phyloP scores from a whole-genome alignment of 2,888 invertebrate genomes.

The Maniola hyperantus region DNA sequence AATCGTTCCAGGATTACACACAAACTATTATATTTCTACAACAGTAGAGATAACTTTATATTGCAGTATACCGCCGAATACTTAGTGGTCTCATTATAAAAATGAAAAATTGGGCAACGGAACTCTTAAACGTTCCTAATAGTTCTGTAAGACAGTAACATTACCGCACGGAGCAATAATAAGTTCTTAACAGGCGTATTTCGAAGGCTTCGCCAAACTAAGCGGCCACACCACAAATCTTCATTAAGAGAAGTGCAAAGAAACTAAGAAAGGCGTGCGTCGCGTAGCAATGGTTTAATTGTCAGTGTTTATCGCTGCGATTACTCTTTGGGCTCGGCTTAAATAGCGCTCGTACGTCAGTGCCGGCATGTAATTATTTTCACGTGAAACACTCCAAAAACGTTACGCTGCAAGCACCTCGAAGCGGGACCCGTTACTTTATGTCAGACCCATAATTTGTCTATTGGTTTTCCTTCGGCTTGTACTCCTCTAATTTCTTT shows the following conservation, averaged over 20 bases:
- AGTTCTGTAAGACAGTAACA: constrained; percentile 18
- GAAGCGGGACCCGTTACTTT: constrained; percentile 57
- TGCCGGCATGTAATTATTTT: constrained; percentile 78
- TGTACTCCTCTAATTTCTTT: constrained; percentile 40
- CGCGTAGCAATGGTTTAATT: constrained; percentile 81
- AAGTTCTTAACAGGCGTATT: constrained; percentile 43
- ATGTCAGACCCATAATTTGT: constrained; percentile 66
- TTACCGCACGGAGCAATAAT: constrained; percentile 33
- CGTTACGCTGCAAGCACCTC: constrained; percentile 50
- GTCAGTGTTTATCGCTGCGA: constrained; percentile 77
- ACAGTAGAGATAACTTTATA: neutral
- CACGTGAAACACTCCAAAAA: constrained; percentile 75
- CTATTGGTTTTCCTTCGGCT: constrained; percentile 56
- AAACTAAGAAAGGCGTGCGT: constrained; percentile 80
- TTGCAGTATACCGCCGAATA: neutral
- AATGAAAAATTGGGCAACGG: constrained; percentile 1
- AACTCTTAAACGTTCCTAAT: constrained; percentile 16
- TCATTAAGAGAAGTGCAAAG: constrained; percentile 73
- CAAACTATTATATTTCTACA: neutral
- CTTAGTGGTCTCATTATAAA: neutral
- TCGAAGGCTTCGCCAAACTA: constrained; percentile 46
- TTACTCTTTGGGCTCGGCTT: constrained; percentile 76
- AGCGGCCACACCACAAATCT: constrained; percentile 65
- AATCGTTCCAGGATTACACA: too few relatives aligned
- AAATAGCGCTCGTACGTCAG: constrained; percentile 80